A percentile compares a stretch with the other conserved stretches of the same genome.
Evolutionary conservation across 2,888 invertebrate species (phyloP).

Genomic region (Saturnia japonica): DNA sequence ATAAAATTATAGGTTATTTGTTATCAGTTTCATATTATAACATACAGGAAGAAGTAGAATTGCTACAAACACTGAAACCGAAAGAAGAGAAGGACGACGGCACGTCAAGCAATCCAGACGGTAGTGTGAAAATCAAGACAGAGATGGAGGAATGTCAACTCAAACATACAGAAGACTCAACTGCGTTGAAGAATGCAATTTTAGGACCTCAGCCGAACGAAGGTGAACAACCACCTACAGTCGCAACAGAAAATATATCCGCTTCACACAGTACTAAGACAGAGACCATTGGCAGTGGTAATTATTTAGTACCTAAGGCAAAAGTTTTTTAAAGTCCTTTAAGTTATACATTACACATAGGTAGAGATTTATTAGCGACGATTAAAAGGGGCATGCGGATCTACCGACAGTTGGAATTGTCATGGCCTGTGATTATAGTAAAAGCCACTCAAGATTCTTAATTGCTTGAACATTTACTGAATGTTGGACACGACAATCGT

Average conservation of each 20-base stretch:
- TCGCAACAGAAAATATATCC: constrained; percentile 51
- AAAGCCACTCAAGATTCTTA: too few relatives aligned
- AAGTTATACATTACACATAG: background rate
- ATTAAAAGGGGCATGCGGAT: too few relatives aligned
- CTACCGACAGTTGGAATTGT: too few relatives aligned
- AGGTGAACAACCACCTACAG: constrained; percentile 46
- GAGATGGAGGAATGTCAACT: constrained; percentile 62
- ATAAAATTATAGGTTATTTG: too few relatives aligned
- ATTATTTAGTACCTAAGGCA: background rate
- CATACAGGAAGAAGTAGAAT: constrained; percentile 86
- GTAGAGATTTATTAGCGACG: background rate
- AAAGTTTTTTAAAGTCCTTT: background rate
- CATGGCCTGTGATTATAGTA: too few relatives aligned
- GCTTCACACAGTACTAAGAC: constrained; percentile 62
- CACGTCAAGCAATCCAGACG: constrained; percentile 38
- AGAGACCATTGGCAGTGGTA: constrained; percentile 61
- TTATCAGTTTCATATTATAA: constrained; percentile 7
- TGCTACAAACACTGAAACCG: constrained; percentile 85
- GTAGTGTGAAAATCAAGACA: constrained; percentile 54
- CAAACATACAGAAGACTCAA: constrained; percentile 74
- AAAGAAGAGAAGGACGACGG: constrained; percentile 83
- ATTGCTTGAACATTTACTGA: too few relatives aligned
- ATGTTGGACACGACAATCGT: too few relatives aligned
- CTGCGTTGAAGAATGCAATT: constrained; percentile 72
- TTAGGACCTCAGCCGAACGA: constrained; percentile 68